These are phyloP conservation scores for Graptemys geographica DNA, from an alignment of 2,797 vertebrate genomes.

Conservation along the genomic window DNA sequence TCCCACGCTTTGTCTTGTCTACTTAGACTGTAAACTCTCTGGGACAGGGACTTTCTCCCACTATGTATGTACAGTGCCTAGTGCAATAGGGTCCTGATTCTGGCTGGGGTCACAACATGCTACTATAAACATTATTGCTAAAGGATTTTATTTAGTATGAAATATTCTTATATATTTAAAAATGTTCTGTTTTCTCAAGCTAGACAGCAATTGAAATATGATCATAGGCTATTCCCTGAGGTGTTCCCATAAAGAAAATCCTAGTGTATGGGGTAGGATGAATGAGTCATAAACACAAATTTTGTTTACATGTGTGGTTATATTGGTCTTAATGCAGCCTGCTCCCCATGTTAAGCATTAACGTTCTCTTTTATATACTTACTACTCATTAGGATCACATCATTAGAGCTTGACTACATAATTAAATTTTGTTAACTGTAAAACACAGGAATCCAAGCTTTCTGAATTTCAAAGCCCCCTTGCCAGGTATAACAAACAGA, in stretches of 20 bases:
- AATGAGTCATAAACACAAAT: not conserved
- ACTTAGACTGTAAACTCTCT: not conserved
- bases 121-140: not conserved
- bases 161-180: not conserved
- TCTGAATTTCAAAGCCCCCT: slow-evolving; percentile 38
- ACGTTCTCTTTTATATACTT: not conserved
- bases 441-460: not conserved
- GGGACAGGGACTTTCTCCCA: not conserved
- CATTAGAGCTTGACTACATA: accelerated
- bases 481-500: not conserved
- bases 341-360: not conserved
- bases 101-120: not conserved
- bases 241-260: not conserved
- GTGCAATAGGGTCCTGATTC: not conserved
- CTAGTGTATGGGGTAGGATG: not conserved
- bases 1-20: not conserved
- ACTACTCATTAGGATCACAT: not conserved
- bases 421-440: accelerated
- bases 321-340: not conserved
- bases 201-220: not conserved
- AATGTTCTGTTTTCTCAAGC: not conserved
- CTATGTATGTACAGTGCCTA: no score
- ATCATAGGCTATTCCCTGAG: not conserved
- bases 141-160: not conserved
- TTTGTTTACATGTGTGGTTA: not conserved